Percentiles rank a stretch among this genome's conserved stretches.
These are phyloP conservation scores for Coreius guichenoti DNA, from an alignment of 2,797 vertebrate species.

Conservation along the genomic window DNA sequence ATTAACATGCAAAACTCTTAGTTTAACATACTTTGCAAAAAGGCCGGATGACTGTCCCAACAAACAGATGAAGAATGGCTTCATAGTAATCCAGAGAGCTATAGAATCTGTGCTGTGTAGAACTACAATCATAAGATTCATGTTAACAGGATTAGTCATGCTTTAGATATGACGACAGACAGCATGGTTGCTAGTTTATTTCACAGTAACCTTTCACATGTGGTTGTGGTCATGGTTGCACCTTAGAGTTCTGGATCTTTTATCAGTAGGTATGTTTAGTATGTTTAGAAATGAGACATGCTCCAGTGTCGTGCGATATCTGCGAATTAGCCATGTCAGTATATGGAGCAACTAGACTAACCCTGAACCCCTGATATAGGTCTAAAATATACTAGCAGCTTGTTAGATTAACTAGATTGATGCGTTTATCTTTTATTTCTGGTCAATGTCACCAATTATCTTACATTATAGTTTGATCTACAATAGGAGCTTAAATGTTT, in stretches of 20 bases:
- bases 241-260: neutral
- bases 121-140: slow-evolving; percentile 17
- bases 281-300: neutral
- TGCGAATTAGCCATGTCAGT: neutral
- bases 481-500: no score
- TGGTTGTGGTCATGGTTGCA: neutral
- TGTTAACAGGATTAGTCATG: neutral
- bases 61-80: slow-evolving; percentile 31
- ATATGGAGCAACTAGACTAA: neutral
- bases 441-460: no score
- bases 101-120: neutral
- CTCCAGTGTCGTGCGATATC: neutral
- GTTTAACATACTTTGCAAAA: neutral
- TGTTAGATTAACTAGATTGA: neutral
- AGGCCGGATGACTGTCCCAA: neutral
- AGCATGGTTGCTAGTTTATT: neutral
- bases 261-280: neutral
- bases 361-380: neutral
- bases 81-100: neutral
- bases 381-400: neutral
- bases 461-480: no score
- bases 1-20: neutral
- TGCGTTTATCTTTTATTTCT: no score
- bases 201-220: neutral
- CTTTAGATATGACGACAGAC: slow-evolving; percentile 2